These are phyloP conservation scores for Diprion similis DNA, from an alignment of 1,140 invertebrate genomes.

Conservation along the genomic window DNA sequence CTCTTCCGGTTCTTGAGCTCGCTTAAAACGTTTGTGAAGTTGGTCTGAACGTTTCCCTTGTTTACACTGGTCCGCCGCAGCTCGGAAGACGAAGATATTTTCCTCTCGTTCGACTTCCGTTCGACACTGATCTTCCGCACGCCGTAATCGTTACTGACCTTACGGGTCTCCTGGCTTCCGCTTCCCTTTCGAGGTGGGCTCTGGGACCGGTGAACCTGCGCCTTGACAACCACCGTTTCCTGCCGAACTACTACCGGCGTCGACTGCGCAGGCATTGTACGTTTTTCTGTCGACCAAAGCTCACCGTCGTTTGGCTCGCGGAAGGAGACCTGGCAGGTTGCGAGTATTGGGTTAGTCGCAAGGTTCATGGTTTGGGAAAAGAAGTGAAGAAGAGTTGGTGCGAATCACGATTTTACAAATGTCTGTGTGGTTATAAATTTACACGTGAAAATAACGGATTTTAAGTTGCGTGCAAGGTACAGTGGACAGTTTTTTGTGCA, in stretches of 20 bases:
- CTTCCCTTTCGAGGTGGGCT: slow-evolving; percentile 52
- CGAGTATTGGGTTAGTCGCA: background rate
- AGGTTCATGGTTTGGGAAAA: background rate
- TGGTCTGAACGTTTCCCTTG: slow-evolving; percentile 58
- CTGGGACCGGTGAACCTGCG: slow-evolving; percentile 61
- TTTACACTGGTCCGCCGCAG: slow-evolving; percentile 45
- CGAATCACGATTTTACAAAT: background rate
- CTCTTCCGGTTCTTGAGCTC: slow-evolving; percentile 68
- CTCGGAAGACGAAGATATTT: slow-evolving; percentile 36
- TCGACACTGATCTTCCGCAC: slow-evolving; percentile 51
- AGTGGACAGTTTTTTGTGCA: background rate
- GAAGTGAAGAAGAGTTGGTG: background rate
- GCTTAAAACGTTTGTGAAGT: slow-evolving; percentile 65
- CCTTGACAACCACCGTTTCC: slow-evolving; percentile 58
- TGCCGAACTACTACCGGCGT: slow-evolving; percentile 44
- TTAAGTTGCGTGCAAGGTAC: background rate
- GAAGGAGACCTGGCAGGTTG: slow-evolving; percentile 39
- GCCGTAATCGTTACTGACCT: slow-evolving; percentile 49
- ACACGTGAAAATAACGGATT: background rate
- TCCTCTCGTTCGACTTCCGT: slow-evolving; percentile 41
- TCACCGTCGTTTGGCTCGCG: slow-evolving; percentile 50
- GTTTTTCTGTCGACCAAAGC: slow-evolving; percentile 48
- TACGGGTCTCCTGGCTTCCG: slow-evolving; percentile 39
- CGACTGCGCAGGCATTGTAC: slow-evolving; percentile 35
- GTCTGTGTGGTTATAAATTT: background rate